Evolutionary conservation across 2,113 vertebrate species (phyloP).

Genomic region (Thunnus maccoyii): DNA sequence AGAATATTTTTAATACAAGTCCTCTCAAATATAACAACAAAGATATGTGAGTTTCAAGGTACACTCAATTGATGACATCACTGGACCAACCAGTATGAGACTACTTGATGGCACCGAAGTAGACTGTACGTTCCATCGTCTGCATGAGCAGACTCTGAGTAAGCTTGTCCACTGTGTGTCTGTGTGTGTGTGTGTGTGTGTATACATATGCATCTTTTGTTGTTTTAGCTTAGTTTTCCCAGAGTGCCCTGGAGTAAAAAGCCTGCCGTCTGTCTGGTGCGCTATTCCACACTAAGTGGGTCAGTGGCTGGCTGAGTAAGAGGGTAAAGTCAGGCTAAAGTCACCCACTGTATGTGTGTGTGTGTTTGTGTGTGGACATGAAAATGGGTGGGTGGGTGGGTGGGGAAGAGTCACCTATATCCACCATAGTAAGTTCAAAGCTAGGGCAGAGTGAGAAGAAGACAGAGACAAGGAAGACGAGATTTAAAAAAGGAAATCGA

Average conservation of each 20-base stretch:
- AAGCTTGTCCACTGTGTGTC: slow-evolving; percentile 33
- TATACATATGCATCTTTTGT: slow-evolving; percentile 53
- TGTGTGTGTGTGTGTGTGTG: slow-evolving; percentile 18
- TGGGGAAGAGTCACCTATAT: slow-evolving; percentile 31
- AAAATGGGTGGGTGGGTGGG: slow-evolving; percentile 29
- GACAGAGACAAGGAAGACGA: slow-evolving; percentile 15
- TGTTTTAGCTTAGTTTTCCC: slow-evolving; percentile 68
- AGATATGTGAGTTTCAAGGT: background rate
- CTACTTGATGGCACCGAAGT: background rate
- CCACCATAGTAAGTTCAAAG: slow-evolving; percentile 65
- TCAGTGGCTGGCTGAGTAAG: slow-evolving; percentile 74
- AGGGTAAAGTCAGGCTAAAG: slow-evolving; percentile 74
- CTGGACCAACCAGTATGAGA: background rate
- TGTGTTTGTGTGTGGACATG: background rate
- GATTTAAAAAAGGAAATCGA: slow-evolving; percentile 58
- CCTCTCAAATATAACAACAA: background rate
- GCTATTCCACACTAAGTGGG: slow-evolving; percentile 73
- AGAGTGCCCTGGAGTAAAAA: slow-evolving; percentile 71
- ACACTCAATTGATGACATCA: slow-evolving; percentile 27
- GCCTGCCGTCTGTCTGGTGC: slow-evolving; percentile 70
- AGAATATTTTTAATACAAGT: background rate
- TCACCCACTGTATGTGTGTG: slow-evolving; percentile 34
- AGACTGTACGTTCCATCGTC: background rate
- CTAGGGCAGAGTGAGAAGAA: slow-evolving; percentile 45
- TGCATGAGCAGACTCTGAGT: slow-evolving; percentile 50